Evolutionary conservation across 2,113 vertebrate genomes (phyloP).

Genomic region (Mormyrus lacerda): DNA sequence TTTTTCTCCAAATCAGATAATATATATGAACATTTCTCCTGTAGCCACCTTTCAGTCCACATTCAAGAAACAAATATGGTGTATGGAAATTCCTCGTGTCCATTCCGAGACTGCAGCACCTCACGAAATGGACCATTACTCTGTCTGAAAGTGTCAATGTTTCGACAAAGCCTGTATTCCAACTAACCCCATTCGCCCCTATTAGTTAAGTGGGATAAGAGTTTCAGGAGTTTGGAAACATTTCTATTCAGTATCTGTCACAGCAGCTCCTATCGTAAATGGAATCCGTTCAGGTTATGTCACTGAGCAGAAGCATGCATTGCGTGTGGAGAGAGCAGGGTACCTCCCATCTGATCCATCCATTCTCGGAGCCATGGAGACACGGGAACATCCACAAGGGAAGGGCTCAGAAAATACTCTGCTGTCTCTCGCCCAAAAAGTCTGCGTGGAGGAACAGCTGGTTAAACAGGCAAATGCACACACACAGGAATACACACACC

Average conservation of each 20-base stretch:
- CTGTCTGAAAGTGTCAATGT: neutral
- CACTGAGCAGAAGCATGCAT: too few species aligned
- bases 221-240: neutral
- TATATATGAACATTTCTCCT: neutral
- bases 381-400: constrained; percentile 14
- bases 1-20: neutral
- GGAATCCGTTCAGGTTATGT: neutral
- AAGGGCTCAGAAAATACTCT: constrained; percentile 44
- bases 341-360: constrained; percentile 42
- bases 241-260: neutral
- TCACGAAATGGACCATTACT: too few species aligned
- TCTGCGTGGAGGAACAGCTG: constrained; percentile 25
- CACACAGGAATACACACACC: constrained; percentile 17
- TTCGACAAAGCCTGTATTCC: neutral
- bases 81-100: neutral
- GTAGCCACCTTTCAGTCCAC: neutral
- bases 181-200: neutral
- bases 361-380: constrained; percentile 36
- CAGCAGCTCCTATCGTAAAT: neutral
- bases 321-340: neutral
- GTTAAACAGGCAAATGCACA: neutral
- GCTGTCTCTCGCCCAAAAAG: constrained; percentile 43
- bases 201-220: neutral
- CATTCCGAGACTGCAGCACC: neutral
- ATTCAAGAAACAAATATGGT: neutral